These are phyloP conservation scores for Oryzias curvinotus DNA, from an alignment of 2,113 vertebrate genomes.

Conservation along the genomic window DNA sequence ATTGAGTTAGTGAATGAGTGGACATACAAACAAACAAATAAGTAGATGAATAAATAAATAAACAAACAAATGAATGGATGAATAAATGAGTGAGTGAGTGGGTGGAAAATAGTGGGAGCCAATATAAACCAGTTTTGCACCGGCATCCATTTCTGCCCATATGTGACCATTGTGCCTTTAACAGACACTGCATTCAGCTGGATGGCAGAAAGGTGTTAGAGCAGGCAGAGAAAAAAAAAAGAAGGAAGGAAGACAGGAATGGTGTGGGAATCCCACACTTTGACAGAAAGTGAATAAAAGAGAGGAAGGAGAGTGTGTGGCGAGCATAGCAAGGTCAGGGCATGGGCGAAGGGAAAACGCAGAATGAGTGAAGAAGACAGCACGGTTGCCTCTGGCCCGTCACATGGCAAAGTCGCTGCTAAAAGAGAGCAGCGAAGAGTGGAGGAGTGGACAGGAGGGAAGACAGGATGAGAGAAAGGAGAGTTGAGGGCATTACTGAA, in stretches of 20 bases:
- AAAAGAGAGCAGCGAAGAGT: slow-evolving; percentile 59
- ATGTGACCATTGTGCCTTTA: slow-evolving; percentile 25
- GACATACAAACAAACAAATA: no score
- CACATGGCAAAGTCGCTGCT: slow-evolving; percentile 65
- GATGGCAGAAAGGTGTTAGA: slow-evolving; percentile 45
- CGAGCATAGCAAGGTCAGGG: slow-evolving; percentile 60
- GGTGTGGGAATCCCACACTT: slow-evolving; percentile 31
- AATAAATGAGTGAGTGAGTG: slow-evolving; percentile 2
- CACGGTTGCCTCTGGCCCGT: slow-evolving; percentile 68
- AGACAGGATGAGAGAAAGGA: slow-evolving; percentile 20
- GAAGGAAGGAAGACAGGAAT: slow-evolving; percentile 24
- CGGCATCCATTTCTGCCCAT: slow-evolving; percentile 11
- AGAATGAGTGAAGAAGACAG: slow-evolving; percentile 70
- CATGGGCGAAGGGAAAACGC: slow-evolving; percentile 51
- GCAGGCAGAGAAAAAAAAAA: slow-evolving; percentile 2
- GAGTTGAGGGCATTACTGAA: slow-evolving; percentile 20
- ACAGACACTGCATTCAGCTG: slow-evolving; percentile 41
- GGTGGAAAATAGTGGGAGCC: background rate
- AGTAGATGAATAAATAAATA: no score
- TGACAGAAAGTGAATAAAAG: slow-evolving; percentile 23
- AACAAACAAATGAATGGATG: no score
- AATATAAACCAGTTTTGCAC: background rate
- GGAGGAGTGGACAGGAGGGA: slow-evolving; percentile 33
- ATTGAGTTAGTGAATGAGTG: no score
- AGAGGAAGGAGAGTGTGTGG: slow-evolving; percentile 19